Evolutionary conservation across 2,888 invertebrate genomes (phyloP), one percentile per base, ranked within the genome.

Genomic region (Sinotaia quadrata): DNA sequence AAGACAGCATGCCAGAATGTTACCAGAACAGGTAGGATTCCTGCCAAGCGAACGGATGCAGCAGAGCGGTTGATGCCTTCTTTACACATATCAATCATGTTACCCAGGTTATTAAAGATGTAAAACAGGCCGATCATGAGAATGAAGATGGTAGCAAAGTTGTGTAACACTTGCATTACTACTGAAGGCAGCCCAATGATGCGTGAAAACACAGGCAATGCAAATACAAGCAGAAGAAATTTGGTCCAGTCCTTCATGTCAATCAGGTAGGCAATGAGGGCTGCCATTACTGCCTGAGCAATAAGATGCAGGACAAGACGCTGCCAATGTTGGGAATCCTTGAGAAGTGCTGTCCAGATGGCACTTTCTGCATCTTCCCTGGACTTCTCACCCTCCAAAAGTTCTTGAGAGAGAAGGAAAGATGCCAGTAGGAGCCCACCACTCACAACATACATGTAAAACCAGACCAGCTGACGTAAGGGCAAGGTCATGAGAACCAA

Each of bases 371-470:
- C 78, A 18, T 49, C 52, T 24, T 66, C 68, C 65, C 68, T 24
- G 1, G 62, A 62, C 78, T 76, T 49, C 77, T 75, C 74, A 85
- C 87, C 29, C n/a, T 82, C 76, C 18, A 90, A 87, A 74, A 89
- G 90, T 62, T 87, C 81, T 21, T 81, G 78, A 1, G 90, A 89
- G 69, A 90, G 82, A 69, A 88, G 83, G 74, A 90, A 89, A 10
- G 89, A 87, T 24, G 84, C 82, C 2, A 85, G 84, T 47, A 91
- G 83, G 2, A 90, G 81, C 34, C 86, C 81, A 10, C 87, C 83
- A 73, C 88, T 88, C 47, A 90, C 80, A 36, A 89, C 81, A 81
- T 91, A 90, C 82, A 89, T 88, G 83, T 91, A 91, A 58, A 91
- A 83, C 21, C 85, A 84, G 34, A 90, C 87, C 37, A 91, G 85